Evolutionary conservation across 2,888 invertebrate species (phyloP).

Genomic region (Drosophila emarginata): DNA sequence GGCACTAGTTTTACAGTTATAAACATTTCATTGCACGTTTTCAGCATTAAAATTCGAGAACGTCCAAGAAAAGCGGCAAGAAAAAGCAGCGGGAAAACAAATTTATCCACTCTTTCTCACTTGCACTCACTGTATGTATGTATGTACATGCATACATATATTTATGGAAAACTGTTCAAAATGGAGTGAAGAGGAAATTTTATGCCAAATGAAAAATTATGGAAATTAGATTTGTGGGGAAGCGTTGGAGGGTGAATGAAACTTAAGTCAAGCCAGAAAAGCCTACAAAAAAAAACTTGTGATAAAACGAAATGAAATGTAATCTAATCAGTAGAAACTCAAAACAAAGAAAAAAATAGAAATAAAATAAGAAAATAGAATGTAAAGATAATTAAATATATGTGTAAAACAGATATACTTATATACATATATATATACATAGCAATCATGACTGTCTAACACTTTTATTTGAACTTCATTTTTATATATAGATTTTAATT

Average conservation of each 20-base stretch:
- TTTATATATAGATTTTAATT: too few species aligned
- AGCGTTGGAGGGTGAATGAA: background rate
- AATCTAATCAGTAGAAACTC: background rate
- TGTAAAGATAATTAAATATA: background rate
- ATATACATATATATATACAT: background rate
- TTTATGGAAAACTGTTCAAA: constrained; percentile 3
- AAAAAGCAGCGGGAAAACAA: background rate
- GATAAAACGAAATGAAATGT: constrained; percentile 1
- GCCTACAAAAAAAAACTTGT: background rate
- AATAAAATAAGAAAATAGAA: background rate
- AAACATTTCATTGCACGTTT: constrained; percentile 72
- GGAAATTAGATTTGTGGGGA: background rate
- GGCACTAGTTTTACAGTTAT: constrained; percentile 60
- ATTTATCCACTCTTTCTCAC: background rate
- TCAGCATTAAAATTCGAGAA: constrained; percentile 52
- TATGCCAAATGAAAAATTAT: constrained; percentile 6
- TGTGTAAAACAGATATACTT: background rate
- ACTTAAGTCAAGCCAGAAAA: background rate
- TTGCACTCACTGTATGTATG: background rate
- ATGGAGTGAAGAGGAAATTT: constrained; percentile 1
- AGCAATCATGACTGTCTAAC: background rate
- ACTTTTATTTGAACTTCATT: background rate
- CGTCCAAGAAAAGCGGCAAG: background rate
- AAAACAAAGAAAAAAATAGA: background rate
- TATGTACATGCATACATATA: background rate